Conservation (phyloP, 2,888 invertebrate genomes). For the Drosophila niveifrons region DNA sequence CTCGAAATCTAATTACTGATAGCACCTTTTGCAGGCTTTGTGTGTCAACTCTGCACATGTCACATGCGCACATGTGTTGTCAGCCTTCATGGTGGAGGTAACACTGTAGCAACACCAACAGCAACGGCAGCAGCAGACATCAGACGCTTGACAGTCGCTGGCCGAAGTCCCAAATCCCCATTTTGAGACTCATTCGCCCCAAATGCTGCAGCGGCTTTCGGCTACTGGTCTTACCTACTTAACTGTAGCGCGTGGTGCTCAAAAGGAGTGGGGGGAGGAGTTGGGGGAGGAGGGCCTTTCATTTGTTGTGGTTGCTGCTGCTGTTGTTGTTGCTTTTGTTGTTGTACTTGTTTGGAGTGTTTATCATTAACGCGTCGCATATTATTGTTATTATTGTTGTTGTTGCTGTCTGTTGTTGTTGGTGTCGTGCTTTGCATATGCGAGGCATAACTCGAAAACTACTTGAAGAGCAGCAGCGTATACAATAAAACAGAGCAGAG, state of each 20-base stretch:
- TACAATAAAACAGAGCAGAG: slow-evolving; percentile 42
- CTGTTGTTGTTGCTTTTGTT: slow-evolving; percentile 29
- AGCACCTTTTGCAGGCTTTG: background rate
- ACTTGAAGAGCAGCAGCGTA: slow-evolving; percentile 64
- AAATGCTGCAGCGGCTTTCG: slow-evolving; percentile 66
- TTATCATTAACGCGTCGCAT: slow-evolving; percentile 69
- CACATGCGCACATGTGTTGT: background rate
- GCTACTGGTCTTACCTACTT: slow-evolving; percentile 77
- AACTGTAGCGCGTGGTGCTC: slow-evolving; percentile 23
- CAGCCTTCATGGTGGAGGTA: background rate
- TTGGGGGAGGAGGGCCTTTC: slow-evolving; percentile 30
- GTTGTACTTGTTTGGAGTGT: slow-evolving; percentile 62
- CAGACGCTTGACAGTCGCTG: slow-evolving; percentile 25
- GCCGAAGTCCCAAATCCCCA: slow-evolving; percentile 43
- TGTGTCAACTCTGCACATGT: background rate
- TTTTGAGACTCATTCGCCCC: slow-evolving; percentile 32
- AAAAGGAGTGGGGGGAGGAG: background rate
- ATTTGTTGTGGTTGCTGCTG: slow-evolving; percentile 45
- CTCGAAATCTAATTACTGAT: background rate
- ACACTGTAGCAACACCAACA: background rate
- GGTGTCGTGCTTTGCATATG: slow-evolving; percentile 76
- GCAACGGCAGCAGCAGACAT: background rate
- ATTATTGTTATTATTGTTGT: slow-evolving; percentile 64
- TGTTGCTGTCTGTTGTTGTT: slow-evolving; percentile 42
- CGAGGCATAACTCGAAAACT: slow-evolving; percentile 68